These are phyloP conservation scores for Anomalospiza imberbis DNA, from an alignment of 2,797 vertebrate genomes.

Conservation along the genomic window DNA sequence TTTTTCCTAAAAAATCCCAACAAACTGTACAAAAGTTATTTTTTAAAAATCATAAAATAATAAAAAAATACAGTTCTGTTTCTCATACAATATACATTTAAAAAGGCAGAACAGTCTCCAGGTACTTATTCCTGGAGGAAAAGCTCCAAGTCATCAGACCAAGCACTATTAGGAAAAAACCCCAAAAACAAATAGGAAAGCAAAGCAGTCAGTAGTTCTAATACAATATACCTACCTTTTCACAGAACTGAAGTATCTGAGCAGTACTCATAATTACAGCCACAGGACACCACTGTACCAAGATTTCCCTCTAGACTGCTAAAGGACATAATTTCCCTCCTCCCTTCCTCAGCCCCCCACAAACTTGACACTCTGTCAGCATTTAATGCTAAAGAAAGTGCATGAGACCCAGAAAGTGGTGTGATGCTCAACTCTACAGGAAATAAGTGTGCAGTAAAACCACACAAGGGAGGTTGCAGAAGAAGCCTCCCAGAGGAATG, in stretches of 20 bases:
- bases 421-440: background rate
- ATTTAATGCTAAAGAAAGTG: background rate
- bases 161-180: background rate
- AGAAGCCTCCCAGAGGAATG: background rate
- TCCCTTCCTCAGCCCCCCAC: background rate
- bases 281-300: background rate
- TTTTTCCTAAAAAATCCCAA: background rate
- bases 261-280: background rate
- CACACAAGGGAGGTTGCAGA: background rate
- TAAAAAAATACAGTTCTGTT: background rate
- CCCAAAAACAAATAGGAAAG: background rate
- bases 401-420: background rate
- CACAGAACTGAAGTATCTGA: background rate
- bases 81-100: background rate
- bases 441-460: background rate
- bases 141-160: background rate
- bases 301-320: background rate
- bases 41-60: background rate
- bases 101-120: background rate
- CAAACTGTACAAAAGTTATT: background rate
- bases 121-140: background rate
- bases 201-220: background rate
- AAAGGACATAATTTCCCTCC: background rate
- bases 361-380: background rate
- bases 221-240: background rate